Base-by-base conservation (phyloP, 1,140 invertebrate genomes). In the Micrasema minimum region DNA sequence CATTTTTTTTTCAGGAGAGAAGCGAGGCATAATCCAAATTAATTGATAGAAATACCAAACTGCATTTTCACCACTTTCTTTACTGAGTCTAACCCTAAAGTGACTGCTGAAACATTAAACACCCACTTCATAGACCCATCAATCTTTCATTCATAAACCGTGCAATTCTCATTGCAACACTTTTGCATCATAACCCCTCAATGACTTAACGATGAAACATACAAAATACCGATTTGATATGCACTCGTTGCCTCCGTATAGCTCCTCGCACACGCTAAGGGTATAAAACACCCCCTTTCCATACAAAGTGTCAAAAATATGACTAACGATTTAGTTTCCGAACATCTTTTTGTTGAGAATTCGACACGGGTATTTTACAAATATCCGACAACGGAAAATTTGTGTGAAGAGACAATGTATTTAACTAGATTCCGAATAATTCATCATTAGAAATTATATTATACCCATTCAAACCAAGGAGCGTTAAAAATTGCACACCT, bases 241-340 rank as follows among this genome's bases (percentile, higher is more conserved):
- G 70, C 64, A 72, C 70, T 72, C 57, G 41, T 66, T 67, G 69
- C 53, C 41, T 22, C 43, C 41, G 26, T 50, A 31, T 45, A 59
- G 38, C 55, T 67, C 66, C 50, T 59, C 18, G 62, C 53, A 72
- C 69, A 48, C 48, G 50, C 23, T n/a, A 2, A n/a, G 50, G 50
- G 50, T 51, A 4, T 2, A 43, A 43, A 62, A 45, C 5, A 38
- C 2, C 59, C 37, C 59, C 14, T 18, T 20, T 9, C 18, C 12
- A 11, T 35, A 20, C 11, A 62, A 3, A 26, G 14, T 37, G 23
- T 37, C 59, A 62, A n/a, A 57, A 59, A 14, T 37, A 37, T 59
- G 55, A 59, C 55, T 35, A 35, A 59, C 55, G 55, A 51, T 22
- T 22, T 18, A 22, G 14, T 51, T 26, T 51, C 50, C 9, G 31